Base-by-base conservation (phyloP, 64 coral and sea anemone genomes). In the Exaiptasia diaphana region DNA sequence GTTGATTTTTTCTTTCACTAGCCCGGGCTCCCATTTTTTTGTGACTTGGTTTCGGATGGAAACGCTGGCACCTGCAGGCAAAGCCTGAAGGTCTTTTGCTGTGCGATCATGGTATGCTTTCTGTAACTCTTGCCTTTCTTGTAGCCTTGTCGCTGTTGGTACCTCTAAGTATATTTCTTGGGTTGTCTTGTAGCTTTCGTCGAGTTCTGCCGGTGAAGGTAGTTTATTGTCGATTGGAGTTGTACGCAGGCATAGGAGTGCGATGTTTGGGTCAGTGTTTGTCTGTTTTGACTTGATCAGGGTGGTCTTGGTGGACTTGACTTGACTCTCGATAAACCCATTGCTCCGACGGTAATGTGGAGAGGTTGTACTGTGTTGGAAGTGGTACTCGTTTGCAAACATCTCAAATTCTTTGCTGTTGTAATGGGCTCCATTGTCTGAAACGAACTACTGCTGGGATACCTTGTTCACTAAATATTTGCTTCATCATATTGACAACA, bases 21-120 rank as follows among this genome's bases (percentile, higher is more conserved):
- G n/a, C n/a, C n/a, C n/a, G n/a, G n/a, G n/a, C n/a, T n/a, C n/a
- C 68, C 87, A 90, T 21, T 79, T 78, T 18, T 62, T 20, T 24
- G 31, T 44, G 15, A 24, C 35, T 50, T 38, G 81, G 35, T 91
- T 64, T 79, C 71, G 80, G 23, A 91, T 62, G 14, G 45, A 28
- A 26, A 84, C 80, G 43, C 17, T 32, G 35, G 84, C 43, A 4
- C 62, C 89, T 7, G 64, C 30, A 22, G 38, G 41, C 4, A 85
- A 45, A 5, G 25, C 26, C 35, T 77, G 87, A 46, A 82, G 69
- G 62, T 38, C 23, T 29, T 74, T 82, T 12, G 38, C 34, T 11
- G 39, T 33, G 31, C 78, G 17, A 55, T 90, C 69, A 27, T 90
- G 38, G 71, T 67, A 90, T n/a, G n/a, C n/a, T n/a, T 46, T 46